Percentiles rank a stretch among this genome's conserved stretches.
Conservation (phyloP, 2,797 vertebrate species). For the Eulemur coronatus region DNA sequence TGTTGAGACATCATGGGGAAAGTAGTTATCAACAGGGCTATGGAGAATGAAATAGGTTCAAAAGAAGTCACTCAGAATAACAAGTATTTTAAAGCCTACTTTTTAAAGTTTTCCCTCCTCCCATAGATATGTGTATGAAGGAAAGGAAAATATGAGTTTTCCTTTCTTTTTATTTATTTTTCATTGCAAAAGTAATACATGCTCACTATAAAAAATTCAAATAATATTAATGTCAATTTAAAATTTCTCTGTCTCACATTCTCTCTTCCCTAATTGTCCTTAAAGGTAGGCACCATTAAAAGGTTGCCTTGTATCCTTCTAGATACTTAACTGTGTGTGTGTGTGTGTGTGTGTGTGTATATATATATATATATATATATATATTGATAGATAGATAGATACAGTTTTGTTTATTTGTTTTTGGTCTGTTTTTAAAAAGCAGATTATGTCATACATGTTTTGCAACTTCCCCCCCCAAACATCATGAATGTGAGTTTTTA, state of each 20-base stretch:
- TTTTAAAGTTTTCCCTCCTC: neutral
- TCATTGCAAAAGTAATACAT: neutral
- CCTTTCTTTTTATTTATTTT: neutral
- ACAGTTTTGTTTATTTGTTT: neutral
- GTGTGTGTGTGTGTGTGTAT: too few relatives aligned
- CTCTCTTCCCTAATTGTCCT: neutral
- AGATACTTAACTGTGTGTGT: neutral
- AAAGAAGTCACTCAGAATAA: neutral
- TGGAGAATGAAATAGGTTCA: neutral
- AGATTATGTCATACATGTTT: neutral
- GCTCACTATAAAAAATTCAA: neutral
- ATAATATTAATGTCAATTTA: neutral
- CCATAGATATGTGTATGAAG: neutral
- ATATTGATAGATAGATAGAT: neutral
- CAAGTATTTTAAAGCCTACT: neutral
- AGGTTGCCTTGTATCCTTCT: neutral
- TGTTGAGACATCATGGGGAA: neutral
- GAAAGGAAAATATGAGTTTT: neutral
- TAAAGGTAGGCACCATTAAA: neutral
- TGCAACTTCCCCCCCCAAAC: neutral
- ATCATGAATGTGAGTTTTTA: neutral
- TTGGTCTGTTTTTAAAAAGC: neutral
- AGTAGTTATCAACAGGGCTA: neutral
- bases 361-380: accelerated
- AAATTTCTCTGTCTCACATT: neutral